Evolutionary conservation across 2,888 invertebrate species (phyloP), one percentile per base, ranked within the genome.

Genomic region (Hylaea fasciaria): DNA sequence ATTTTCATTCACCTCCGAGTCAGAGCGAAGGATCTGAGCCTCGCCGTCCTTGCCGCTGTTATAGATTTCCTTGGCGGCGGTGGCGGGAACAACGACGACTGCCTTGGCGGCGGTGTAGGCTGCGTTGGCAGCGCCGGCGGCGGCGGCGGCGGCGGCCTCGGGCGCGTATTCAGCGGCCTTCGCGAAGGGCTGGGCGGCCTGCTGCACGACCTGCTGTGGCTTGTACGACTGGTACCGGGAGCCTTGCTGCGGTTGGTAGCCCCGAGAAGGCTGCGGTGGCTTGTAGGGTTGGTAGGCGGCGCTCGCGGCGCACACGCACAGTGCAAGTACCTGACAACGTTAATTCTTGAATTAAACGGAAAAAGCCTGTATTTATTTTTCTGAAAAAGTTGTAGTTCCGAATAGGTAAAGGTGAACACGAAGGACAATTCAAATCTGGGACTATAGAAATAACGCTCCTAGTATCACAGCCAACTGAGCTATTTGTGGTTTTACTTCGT

Each of bases 221-320:
- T 0, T 1, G 39, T n/a, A 39, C 5, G 9, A 9, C 35, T 35
- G 35, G 35, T 54, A n/a, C 54, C 57, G 64, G 65, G 54, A 56
- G 9, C 7, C 32, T 8, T 72, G 58, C 57, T 54, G 57, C 22
- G 56, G 14, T 12, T 35, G 51, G 49, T 37, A 48, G 41, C 7
- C 46, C 16, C 59, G 47, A 48, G 59, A 52, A 32, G 7, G 1
- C 9, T 32, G 32, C 9, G 32, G 3, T 32, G 7, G 9, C 32
- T 4, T 4, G 66, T 7, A 37, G 10, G n/a, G 10, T 12, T 49
- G 2, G 22, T 22, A 22, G 0, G 81, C 81, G 2, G 80, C 82
- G 66, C 71, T 79, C 11, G 75, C 80, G 49, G 78, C 79, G 68
- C 74, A 77, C 62, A 83, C 78, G 71, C 76, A 83, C 41, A 82